Base-by-base conservation (phyloP, 2,797 vertebrate genomes). In the Gallirallus australis region DNA sequence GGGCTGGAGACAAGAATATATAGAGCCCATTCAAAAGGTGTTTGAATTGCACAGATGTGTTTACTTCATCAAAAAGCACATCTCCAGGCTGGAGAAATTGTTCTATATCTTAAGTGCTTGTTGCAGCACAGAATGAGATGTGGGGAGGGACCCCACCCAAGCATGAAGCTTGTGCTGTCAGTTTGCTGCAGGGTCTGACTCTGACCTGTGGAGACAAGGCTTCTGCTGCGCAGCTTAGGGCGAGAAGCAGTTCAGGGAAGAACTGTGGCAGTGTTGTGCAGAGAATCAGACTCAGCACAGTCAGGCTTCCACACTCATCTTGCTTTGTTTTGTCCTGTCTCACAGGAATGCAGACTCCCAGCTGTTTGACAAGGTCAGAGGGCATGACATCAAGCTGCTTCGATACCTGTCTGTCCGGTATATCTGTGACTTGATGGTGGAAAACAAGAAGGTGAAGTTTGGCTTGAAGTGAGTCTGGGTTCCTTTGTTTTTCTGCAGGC, bases 361-460 rank as follows among this genome's bases (percentile, higher is more conserved):
- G 97, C 98, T 99, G 71, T 99, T 99, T 87, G 99, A 99, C 98
- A 99, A 99, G 94, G 99, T 99, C 80, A 98, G 99, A 95, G 99
- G 99, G 82, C 99, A 99, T 0, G 99, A 99, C 98, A 99, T 99
- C 96, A 99, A 99, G 97, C 98, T 99, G 92, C 98, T 99, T 52
- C 99, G 99, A 31, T 99, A 99, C 97, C 98, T 99, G 79, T 99
- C 99, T 2, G 98, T 99, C 61, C 98, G 98, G 85, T 99, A 99
- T 93, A 99, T 99, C 98, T 99, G 99, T 97, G 99, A 99, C 98
- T 98, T 99, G 94, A 99, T 99, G 99, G 99, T 99, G 96, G 99
- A 99, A 97, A 99, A 99, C 98, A 99, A 99, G 98, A 99, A 99
- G 97, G 99, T 99, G 96, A 99, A 99, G 97, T 99, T 99, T 98